Evolutionary conservation across 2,888 invertebrate species (phyloP).

Genomic region (Phoronis australis): DNA sequence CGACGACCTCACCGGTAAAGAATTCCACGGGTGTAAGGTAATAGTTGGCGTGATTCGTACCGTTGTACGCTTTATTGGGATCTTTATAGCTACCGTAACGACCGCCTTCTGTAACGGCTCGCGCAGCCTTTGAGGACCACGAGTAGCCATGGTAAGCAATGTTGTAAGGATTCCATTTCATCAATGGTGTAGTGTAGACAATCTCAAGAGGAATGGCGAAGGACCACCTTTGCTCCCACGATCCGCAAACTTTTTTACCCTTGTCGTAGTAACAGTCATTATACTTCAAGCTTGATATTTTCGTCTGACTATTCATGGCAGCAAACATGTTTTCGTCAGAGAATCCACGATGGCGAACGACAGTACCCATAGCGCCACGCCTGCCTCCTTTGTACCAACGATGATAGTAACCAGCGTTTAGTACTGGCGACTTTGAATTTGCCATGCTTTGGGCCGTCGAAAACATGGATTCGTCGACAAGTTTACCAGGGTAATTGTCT

Average conservation of each 20-base stretch:
- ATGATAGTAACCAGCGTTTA: constrained; percentile 26
- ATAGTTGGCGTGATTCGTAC: constrained; percentile 15
- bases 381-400: constrained; percentile 17
- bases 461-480: constrained; percentile 20
- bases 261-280: too few species aligned
- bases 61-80: constrained; percentile 19
- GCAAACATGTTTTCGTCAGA: constrained; percentile 19
- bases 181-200: constrained; percentile 15
- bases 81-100: background rate
- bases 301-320: constrained; percentile 12
- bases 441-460: constrained; percentile 12
- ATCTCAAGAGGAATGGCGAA: constrained; percentile 20
- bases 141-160: constrained; percentile 5
- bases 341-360: constrained; percentile 18
- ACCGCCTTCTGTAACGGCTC: background rate
- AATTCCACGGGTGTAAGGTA: constrained; percentile 24
- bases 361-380: constrained; percentile 23
- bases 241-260: background rate
- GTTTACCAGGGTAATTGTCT: constrained; percentile 22
- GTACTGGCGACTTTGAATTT: too few species aligned
- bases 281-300: too few species aligned
- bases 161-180: constrained; percentile 16
- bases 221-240: constrained; percentile 7
- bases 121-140: background rate
- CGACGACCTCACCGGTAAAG: constrained; percentile 19